Evolutionary conservation across 2,888 invertebrate species (phyloP).

Genomic region (Hypomecis atomaria): DNA sequence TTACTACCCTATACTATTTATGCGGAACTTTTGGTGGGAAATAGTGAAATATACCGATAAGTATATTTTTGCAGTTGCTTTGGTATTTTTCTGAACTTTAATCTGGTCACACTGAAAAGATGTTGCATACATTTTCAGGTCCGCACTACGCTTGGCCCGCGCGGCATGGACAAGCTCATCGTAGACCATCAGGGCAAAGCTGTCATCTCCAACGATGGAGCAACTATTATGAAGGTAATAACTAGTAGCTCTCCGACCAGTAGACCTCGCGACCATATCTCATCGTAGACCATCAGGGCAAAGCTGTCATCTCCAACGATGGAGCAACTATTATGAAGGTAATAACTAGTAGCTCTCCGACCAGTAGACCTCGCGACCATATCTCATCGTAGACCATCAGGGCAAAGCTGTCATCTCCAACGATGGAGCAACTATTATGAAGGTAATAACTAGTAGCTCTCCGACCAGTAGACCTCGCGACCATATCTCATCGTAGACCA

Average conservation of each 20-base stretch:
- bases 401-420: constrained; percentile 76
- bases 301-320: constrained; percentile 65
- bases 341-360: background rate
- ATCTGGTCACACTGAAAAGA: no score
- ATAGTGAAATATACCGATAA: background rate
- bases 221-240: constrained; percentile 95
- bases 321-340: no score
- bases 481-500: no score
- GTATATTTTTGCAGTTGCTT: no score
- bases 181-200: constrained; percentile 95
- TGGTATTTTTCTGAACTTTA: no score
- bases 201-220: constrained; percentile 99
- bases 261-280: no score
- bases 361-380: no score
- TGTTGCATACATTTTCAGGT: constrained; percentile 61
- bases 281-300: constrained; percentile 54
- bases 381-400: no score
- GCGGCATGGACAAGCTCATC: constrained; percentile 99
- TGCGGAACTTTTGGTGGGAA: no score
- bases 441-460: background rate
- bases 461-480: no score
- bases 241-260: background rate
- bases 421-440: no score
- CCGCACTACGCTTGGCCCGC: constrained; percentile 98
- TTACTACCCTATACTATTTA: no score